Base-by-base conservation (phyloP, 37 sponge, comb jelly and placozoan genomes). In the Spongia lamella region DNA sequence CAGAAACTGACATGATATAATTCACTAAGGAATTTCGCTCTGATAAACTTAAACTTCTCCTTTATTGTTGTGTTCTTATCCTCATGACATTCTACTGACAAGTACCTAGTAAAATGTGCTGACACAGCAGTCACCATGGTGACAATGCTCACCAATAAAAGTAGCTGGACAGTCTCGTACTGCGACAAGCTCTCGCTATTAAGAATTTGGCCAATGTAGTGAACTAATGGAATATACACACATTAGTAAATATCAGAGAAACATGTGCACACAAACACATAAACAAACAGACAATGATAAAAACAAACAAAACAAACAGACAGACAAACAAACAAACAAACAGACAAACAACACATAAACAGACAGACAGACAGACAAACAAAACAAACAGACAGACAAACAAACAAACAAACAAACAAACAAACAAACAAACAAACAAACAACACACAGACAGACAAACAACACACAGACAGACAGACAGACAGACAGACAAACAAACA, bases 11-110 rank as follows among this genome's bases (percentile, higher is more conserved):
- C 79, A 54, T 66, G 47, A 34, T 32, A 67, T 27, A 79, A 43
- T 3, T 55, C 69, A 14, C 71, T 67, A 36, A 81, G 59, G 60
- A 87, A 87, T 55, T 76, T 76, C 53, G 33, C 32, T 15, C 78
- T 56, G 27, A 87, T 87, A 7, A 31, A 56, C 30, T 80, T 77
- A 30, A 81, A 87, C 39, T 81, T 80, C 16, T 68, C 52, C 36
- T 68, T 38, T 22, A 60, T 31, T 4, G 37, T 61, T 11, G 64
- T 38, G 73, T 86, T 81, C 37, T 83, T 90, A 58, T 52, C 70
- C 34, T 93, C 90, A 53, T 89, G 73, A 72, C 97, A 96, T 72
- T 96, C 97, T 63, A 93, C 93, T 14, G 89, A 78, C 60, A 96
- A 78, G 77, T 93, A 96, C 80, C 80, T 68, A 43, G 25, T 29